A percentile compares a stretch with the other conserved stretches of the same genome.
Evolutionary conservation across 1,140 invertebrate genomes (phyloP).

Genomic region (Drosophila pruinosa): DNA sequence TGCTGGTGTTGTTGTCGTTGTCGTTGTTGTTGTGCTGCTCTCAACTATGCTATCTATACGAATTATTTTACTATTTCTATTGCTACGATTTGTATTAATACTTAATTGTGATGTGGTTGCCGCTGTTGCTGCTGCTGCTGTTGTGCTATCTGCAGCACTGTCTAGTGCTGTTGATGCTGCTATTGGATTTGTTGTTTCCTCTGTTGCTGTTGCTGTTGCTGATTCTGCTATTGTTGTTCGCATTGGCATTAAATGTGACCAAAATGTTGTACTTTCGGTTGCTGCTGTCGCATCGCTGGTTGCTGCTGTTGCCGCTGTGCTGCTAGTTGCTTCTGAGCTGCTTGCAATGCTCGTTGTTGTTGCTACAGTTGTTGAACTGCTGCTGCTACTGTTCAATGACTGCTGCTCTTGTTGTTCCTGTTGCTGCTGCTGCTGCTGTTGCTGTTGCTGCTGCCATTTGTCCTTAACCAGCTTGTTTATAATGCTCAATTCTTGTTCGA

Average conservation of each 20-base stretch:
- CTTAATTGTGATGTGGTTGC: constrained; percentile 46
- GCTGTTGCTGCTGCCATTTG: constrained; percentile 40
- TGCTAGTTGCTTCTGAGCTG: constrained; percentile 35
- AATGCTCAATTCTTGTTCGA: constrained; percentile 69
- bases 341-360: constrained; percentile 5
- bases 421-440: constrained; percentile 43
- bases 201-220: not conserved
- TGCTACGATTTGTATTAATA: constrained; percentile 69
- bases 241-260: constrained; percentile 22
- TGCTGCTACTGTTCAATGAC: not conserved
- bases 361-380: constrained; percentile 17
- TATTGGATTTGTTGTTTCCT: constrained; percentile 4
- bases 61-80: constrained; percentile 81
- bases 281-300: constrained; percentile 14
- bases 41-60: constrained; percentile 43
- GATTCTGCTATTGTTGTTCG: not conserved
- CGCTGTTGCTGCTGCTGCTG: constrained; percentile 24
- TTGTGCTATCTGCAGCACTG: constrained; percentile 7
- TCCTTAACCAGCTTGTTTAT: constrained; percentile 79
- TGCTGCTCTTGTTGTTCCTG: constrained; percentile 40
- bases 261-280: constrained; percentile 26
- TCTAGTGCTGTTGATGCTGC: constrained; percentile 19
- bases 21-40: constrained; percentile 19
- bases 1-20: constrained; percentile 23
- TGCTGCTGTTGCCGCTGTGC: constrained; percentile 18